Evolutionary conservation across 2,797 vertebrate species (phyloP).

Genomic region (Melanotaenia maccullochi): DNA sequence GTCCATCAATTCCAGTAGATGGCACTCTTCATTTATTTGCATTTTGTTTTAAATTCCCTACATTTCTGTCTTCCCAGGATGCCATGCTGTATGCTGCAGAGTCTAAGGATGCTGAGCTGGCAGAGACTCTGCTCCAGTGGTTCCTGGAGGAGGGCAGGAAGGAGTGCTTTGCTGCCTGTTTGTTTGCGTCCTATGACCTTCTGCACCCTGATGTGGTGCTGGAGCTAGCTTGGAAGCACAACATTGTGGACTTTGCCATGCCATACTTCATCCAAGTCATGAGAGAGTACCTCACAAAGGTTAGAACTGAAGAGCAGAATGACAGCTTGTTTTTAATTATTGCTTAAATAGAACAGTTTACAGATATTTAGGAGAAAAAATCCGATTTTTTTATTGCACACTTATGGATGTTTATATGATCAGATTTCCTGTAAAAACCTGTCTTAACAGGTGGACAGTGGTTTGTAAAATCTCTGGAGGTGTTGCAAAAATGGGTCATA

Average conservation of each 20-base stretch:
- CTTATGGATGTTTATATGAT: slow-evolving; percentile 30
- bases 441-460: slow-evolving; percentile 23
- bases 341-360: not conserved
- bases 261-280: slow-evolving; percentile 95
- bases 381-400: slow-evolving; percentile 17
- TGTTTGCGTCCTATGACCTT: slow-evolving; percentile 91
- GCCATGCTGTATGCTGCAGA: slow-evolving; percentile 92
- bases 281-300: slow-evolving; percentile 92
- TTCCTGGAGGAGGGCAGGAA: slow-evolving; percentile 90
- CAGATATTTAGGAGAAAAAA: not conserved
- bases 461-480: slow-evolving; percentile 23
- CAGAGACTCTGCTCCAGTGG: slow-evolving; percentile 91
- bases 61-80: slow-evolving; percentile 77
- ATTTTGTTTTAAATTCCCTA: not conserved
- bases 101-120: slow-evolving; percentile 88
- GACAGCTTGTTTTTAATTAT: not conserved
- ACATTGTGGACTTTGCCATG: slow-evolving; percentile 91
- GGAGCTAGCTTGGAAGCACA: slow-evolving; percentile 91
- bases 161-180: slow-evolving; percentile 91
- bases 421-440: slow-evolving; percentile 35
- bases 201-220: slow-evolving; percentile 90
- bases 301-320: slow-evolving; percentile 62
- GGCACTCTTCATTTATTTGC: slow-evolving; percentile 24
- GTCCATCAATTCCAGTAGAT: slow-evolving; percentile 26
- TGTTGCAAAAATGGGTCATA: slow-evolving; percentile 24